These are phyloP conservation scores for Oreochromis mossambicus DNA, from an alignment of 2,797 vertebrate genomes.

Conservation along the genomic window DNA sequence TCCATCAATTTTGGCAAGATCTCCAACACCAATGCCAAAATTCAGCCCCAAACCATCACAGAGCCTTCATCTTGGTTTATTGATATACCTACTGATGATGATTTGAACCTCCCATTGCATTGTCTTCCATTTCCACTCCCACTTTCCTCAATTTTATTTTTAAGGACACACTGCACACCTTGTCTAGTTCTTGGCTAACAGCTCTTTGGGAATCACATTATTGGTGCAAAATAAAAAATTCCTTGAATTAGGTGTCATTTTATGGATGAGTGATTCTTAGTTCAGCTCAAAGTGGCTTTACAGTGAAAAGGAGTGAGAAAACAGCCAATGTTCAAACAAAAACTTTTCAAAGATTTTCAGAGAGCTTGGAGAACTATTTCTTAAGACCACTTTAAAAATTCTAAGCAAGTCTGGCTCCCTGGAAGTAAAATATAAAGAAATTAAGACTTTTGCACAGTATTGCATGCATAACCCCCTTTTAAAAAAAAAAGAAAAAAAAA, in stretches of 20 bases:
- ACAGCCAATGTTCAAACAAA: not conserved
- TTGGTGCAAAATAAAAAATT: not conserved
- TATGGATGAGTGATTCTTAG: not conserved
- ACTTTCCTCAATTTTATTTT: not conserved
- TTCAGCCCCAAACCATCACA: not conserved
- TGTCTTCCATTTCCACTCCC: not conserved
- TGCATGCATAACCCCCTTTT: fast-evolving
- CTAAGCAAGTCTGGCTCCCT: not conserved
- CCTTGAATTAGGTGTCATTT: not conserved
- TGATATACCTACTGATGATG: fast-evolving
- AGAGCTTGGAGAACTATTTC: not conserved
- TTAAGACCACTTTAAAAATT: not conserved
- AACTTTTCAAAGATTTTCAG: not conserved
- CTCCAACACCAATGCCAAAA: not conserved
- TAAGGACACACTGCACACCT: not conserved
- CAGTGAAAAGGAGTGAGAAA: not conserved
- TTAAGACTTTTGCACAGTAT: not conserved
- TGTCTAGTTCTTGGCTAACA: not conserved
- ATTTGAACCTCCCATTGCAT: not conserved
- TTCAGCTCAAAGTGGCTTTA: not conserved
- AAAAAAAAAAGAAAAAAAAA: fast-evolving
- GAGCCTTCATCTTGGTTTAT: not conserved
- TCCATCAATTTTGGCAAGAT: not conserved
- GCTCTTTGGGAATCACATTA: not conserved
- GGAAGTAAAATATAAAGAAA: not conserved